Evolutionary conservation across 2,113 vertebrate species (phyloP), one percentile per base, ranked within the genome.

Genomic region (Myiagra hebetior): DNA sequence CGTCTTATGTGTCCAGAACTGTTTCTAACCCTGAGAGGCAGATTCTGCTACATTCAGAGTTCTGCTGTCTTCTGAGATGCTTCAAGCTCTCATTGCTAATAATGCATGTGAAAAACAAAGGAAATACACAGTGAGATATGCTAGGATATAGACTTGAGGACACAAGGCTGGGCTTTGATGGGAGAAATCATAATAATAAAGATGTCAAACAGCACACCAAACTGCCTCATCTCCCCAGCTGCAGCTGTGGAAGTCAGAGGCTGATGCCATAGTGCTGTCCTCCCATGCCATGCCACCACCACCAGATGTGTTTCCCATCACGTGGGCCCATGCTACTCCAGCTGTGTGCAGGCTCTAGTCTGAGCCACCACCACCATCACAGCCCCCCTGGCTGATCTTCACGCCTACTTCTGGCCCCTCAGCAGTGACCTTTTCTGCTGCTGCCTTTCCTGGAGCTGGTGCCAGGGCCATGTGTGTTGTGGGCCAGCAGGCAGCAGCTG

Each of bases 201-300:
- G 52, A 33, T 24, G 37, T 7, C 8, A 10, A 75, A 64, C 20
- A 82, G 23, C 69, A 50, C 23, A 46, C 4, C 5, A 11, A 27
- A 59, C 4, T 44, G 56, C 35, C 55, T 33, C 47, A 23, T 13
- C 27, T 60, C 9, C 26, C 18, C 33, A 33, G 31, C 8, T 15
- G 23, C 68, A 21, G 9, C 30, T 0, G 2, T 22, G 8, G 35
- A 77, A 73, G 50, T 22, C 57, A 73, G 26, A 22, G 26, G 8
- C 56, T 5, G 10, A 33, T 30, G 62, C 12, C 2, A 5, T 1
- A 44, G 24, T 1, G 6, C 35, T 62, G 19, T n/a, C 20, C 6
- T 59, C 5, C 7, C 46, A 4, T 4, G 2, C 37, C 2, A 0
- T 11, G 30, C 15, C 26, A 3, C 31, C 37, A 30, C 21, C 7